phyloP scores from a whole-genome alignment of 2,888 invertebrate genomes.

The Drosophila lutescens region DNA sequence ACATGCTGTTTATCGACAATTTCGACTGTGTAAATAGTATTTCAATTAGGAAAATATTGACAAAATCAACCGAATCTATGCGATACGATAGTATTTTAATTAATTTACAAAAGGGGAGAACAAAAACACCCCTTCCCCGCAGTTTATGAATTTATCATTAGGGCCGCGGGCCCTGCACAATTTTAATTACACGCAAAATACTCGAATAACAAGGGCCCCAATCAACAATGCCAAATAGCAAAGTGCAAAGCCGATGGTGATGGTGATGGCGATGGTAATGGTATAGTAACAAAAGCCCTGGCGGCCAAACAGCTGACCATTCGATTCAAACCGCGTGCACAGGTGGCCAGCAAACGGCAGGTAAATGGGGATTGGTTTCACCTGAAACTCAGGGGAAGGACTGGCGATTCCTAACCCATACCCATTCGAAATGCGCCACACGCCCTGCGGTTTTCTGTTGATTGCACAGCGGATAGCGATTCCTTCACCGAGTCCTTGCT shows the following conservation, averaged over 20 bases:
- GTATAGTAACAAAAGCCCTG: slow-evolving; percentile 61
- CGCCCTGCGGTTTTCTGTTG: slow-evolving; percentile 46
- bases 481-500: background rate
- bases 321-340: slow-evolving; percentile 45
- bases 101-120: slow-evolving; percentile 50
- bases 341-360: slow-evolving; percentile 26
- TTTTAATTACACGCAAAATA: slow-evolving; percentile 73
- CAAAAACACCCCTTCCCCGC: background rate
- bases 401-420: slow-evolving; percentile 3
- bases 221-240: slow-evolving; percentile 40
- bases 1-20: slow-evolving; percentile 51
- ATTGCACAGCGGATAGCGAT: slow-evolving; percentile 34
- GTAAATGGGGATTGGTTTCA: background rate
- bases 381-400: background rate
- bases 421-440: slow-evolving; percentile 19
- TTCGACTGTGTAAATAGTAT: slow-evolving; percentile 37
- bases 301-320: slow-evolving; percentile 71
- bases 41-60: slow-evolving; percentile 40
- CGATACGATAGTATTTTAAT: slow-evolving; percentile 54
- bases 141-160: slow-evolving; percentile 60
- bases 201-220: slow-evolving; percentile 34
- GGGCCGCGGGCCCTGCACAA: slow-evolving; percentile 44
- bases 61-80: slow-evolving; percentile 29
- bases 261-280: slow-evolving; percentile 13
- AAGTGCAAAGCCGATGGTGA: slow-evolving; percentile 2